A percentile compares a stretch with the other conserved stretches of the same genome.
These are phyloP conservation scores for Oceanodroma leucorhoa DNA, from an alignment of 2,797 vertebrate genomes.

Conservation along the genomic window DNA sequence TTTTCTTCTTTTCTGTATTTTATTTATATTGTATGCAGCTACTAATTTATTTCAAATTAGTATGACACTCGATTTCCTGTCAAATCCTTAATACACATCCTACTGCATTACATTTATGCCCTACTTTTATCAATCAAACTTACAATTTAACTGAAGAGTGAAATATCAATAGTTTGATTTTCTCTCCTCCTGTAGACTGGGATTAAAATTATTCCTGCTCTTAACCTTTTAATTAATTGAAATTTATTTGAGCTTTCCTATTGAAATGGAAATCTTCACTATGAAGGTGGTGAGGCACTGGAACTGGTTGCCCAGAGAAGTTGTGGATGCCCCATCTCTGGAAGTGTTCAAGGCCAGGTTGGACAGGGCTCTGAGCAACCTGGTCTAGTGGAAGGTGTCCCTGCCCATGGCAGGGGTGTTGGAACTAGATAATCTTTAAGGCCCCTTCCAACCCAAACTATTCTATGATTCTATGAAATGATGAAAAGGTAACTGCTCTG, in stretches of 20 bases:
- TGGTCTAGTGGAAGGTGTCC: neutral
- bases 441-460: neutral
- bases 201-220: neutral
- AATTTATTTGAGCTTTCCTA: neutral
- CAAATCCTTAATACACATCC: neutral
- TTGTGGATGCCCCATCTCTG: neutral
- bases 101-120: neutral
- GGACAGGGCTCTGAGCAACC: neutral
- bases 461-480: neutral
- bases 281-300: neutral
- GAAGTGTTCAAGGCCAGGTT: neutral
- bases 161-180: neutral
- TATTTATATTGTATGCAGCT: neutral
- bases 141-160: neutral
- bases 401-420: neutral
- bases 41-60: neutral
- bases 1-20: neutral
- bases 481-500: neutral
- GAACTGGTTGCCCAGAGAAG: neutral
- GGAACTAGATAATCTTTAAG: neutral
- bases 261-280: neutral
- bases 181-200: neutral
- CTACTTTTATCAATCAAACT: neutral
- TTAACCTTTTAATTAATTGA: neutral
- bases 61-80: neutral